Conservation (phyloP, 2,113 vertebrate species). For the Nothoprocta perdicaria region DNA sequence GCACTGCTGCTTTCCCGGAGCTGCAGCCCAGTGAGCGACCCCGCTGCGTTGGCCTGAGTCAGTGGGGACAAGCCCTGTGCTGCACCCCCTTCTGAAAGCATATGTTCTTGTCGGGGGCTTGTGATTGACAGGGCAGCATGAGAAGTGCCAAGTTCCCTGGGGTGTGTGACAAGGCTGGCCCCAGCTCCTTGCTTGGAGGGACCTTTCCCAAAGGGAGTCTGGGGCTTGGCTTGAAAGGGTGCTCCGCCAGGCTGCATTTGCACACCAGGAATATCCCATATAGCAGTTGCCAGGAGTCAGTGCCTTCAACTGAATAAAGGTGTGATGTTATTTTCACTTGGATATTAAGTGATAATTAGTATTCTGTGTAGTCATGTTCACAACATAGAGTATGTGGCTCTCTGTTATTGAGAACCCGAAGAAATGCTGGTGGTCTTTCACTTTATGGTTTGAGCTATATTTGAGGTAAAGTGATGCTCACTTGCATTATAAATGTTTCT, state of each 20-base stretch:
- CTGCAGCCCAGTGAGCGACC: neutral
- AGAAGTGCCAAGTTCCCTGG: neutral
- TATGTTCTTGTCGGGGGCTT: neutral
- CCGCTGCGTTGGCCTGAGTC: fast-evolving
- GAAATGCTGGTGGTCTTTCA: neutral
- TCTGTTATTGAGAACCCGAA: neutral
- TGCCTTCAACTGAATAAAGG: constrained; percentile 2
- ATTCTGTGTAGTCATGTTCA: neutral
- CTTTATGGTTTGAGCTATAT: neutral
- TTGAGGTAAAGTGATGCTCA: constrained; percentile 18
- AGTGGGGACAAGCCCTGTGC: fast-evolving
- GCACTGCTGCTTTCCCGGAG: neutral
- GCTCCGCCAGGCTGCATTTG: neutral
- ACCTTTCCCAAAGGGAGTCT: fast-evolving
- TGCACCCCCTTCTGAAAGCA: neutral
- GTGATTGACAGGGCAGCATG: neutral
- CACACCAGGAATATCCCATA: neutral
- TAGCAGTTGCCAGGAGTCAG: neutral
- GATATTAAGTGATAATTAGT: constrained; percentile 36
- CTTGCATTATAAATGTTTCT: constrained; percentile 13
- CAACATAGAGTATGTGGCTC: neutral
- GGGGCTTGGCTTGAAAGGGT: fast-evolving
- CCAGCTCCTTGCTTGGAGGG: fast-evolving
- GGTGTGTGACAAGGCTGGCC: fast-evolving
- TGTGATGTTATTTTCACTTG: constrained; percentile 26